These are phyloP conservation scores for Anneissia japonica DNA, from an alignment of 35 echinoderm and acorn worm genomes.

Conservation along the genomic window DNA sequence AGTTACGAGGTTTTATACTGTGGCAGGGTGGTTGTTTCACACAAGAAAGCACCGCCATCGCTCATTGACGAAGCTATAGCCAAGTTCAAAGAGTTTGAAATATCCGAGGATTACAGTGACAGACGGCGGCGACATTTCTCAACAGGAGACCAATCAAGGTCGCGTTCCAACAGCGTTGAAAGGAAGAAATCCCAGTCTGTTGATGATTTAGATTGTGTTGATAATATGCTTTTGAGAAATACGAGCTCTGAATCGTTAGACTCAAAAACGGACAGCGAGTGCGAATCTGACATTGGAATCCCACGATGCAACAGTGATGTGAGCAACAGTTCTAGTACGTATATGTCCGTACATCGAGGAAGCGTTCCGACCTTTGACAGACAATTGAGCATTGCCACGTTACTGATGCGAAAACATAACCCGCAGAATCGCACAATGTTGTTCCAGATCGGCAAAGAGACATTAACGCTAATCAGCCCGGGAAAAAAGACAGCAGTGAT, in stretches of 20 bases:
- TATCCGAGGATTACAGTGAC: slow-evolving; percentile 34
- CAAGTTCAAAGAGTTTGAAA: slow-evolving; percentile 79
- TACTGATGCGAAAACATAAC: background rate
- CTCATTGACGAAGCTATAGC: slow-evolving; percentile 89
- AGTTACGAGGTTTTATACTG: slow-evolving; percentile 94
- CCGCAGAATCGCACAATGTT: slow-evolving; percentile 76
- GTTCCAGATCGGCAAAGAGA: slow-evolving; percentile 77
- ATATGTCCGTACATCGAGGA: background rate
- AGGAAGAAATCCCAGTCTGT: background rate
- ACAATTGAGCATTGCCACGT: background rate
- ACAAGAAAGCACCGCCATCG: slow-evolving; percentile 87
- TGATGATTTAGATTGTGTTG: background rate
- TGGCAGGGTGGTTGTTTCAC: slow-evolving; percentile 65
- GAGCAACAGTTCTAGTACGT: background rate
- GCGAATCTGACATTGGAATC: background rate
- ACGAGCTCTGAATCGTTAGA: background rate
- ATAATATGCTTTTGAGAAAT: background rate
- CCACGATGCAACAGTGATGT: background rate
- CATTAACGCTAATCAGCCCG: slow-evolving; percentile 77
- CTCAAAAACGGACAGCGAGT: background rate
- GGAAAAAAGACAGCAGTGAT: slow-evolving; percentile 86
- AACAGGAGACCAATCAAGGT: slow-evolving; percentile 52
- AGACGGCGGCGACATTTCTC: slow-evolving; percentile 61
- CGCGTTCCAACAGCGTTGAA: background rate
- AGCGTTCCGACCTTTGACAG: background rate